These are phyloP conservation scores for Cirrhinus mrigala DNA, from an alignment of 2,797 vertebrate genomes.

Conservation along the genomic window DNA sequence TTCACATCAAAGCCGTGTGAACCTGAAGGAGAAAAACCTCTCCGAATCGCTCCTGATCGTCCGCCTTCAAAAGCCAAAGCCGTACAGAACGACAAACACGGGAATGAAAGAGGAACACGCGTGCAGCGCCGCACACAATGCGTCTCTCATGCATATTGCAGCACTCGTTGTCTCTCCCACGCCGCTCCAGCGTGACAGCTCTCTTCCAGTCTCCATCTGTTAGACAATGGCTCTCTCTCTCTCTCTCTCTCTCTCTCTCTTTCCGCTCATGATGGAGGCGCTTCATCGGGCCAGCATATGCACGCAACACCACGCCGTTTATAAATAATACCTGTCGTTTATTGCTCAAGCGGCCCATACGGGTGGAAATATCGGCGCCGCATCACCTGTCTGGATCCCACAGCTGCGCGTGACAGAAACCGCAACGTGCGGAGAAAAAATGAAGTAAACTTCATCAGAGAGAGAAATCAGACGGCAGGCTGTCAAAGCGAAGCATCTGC, in stretches of 20 bases:
- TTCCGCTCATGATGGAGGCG: conserved; percentile 19
- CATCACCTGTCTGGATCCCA: not conserved
- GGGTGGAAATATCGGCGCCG: not conserved
- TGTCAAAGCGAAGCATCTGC: conserved; percentile 49
- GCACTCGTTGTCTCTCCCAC: not conserved
- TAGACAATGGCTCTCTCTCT: conserved; percentile 21
- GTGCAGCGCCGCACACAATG: not conserved
- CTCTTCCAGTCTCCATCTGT: conserved; percentile 39
- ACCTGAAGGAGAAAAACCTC: not conserved
- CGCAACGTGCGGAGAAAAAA: conserved; percentile 3
- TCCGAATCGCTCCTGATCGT: not conserved
- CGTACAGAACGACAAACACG: not conserved
- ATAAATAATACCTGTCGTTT: conserved; percentile 44
- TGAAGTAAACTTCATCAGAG: not conserved
- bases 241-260: conserved; percentile 10
- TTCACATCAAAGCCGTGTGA: not conserved
- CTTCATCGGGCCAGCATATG: conserved; percentile 38
- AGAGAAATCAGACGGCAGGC: not conserved
- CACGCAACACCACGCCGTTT: conserved; percentile 10
- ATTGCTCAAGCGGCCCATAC: conserved; percentile 37
- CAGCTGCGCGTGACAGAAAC: not conserved
- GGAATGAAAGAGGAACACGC: not conserved
- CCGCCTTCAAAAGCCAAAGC: not conserved
- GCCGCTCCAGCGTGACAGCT: conserved; percentile 36
- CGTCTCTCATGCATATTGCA: conserved; percentile 40